Evolutionary conservation across 1,140 invertebrate species (phyloP), one percentile per base, ranked within the genome.

Genomic region (Drusus annulatus): DNA sequence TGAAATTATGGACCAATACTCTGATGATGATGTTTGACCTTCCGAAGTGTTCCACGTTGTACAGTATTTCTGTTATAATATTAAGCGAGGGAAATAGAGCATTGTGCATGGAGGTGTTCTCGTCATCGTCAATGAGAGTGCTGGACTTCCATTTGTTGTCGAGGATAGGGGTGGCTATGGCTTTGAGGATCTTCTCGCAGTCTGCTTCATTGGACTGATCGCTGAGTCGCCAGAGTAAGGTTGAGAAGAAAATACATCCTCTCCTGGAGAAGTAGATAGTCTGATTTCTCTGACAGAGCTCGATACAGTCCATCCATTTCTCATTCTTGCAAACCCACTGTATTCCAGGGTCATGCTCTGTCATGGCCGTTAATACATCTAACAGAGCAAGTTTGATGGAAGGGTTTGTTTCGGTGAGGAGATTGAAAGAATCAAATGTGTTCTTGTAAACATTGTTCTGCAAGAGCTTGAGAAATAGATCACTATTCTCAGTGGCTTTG

Each of bases 241-340:
- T 84, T 54, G 88, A 91, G 0, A 93, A 84, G 81, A 93, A 90
- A 31, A 88, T 87, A 45, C 91, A 89, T 7, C 91, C 91, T 80
- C 92, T 91, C 19, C 90, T 87, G 0, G 90, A 90, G n/a, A 93
- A 90, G 80, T 93, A 94, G 80, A 93, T 84, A 7, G 93, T 93
- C 51, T 93, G 90, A 86, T 91, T 91, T 63, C 87, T 85, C 74
- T 92, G 90, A 71, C 89, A 91, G 75, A 90, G 91, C 58, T 89
- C 88, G 2, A 93, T 85, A 4, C 92, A 86, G 65, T 91, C 84
- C 25, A 84, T 86, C 92, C 93, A 94, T 5, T 85, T 80, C 83
- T 90, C 87, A 79, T 87, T 88, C 60, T 90, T 80, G 23, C 90
- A 86, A 2, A 93, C 85, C 89, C 92, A 93, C 31, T 89, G 84